phyloP scores from a whole-genome alignment of 1,140 invertebrate genomes.

The Aphis gossypii region DNA sequence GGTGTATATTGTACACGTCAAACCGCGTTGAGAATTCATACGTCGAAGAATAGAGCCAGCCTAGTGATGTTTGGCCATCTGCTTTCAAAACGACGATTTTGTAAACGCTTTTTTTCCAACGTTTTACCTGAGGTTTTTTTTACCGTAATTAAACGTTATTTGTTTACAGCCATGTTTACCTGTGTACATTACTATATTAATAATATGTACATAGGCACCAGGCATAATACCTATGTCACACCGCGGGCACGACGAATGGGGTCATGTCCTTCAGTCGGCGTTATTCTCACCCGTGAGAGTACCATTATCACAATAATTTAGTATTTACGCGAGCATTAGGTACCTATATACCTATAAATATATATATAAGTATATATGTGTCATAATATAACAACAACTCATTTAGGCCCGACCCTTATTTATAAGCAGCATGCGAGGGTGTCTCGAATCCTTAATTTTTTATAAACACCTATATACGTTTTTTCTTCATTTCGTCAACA shows the following conservation, averaged over 20 bases:
- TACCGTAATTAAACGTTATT: conserved; percentile 39
- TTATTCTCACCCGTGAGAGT: background rate
- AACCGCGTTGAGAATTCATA: background rate
- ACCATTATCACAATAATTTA: background rate
- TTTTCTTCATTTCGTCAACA: background rate
- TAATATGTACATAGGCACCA: background rate
- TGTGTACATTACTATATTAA: background rate
- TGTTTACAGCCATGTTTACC: background rate
- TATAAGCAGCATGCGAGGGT: background rate
- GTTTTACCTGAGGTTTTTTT: background rate
- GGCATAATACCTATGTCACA: background rate
- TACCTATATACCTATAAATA: background rate
- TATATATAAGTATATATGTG: background rate
- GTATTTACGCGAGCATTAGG: too few relatives aligned
- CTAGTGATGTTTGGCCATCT: conserved; percentile 5
- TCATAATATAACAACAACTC: conserved; percentile 12
- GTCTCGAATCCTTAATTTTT: background rate
- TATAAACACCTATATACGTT: background rate
- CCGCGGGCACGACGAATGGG: background rate
- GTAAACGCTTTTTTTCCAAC: background rate
- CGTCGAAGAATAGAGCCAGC: background rate
- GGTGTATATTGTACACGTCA: background rate
- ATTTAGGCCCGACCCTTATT: background rate
- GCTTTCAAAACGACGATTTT: background rate
- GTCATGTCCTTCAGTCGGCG: conserved; percentile 19